Base-by-base conservation (phyloP, 2,113 vertebrate species). In the Gambusia affinis region DNA sequence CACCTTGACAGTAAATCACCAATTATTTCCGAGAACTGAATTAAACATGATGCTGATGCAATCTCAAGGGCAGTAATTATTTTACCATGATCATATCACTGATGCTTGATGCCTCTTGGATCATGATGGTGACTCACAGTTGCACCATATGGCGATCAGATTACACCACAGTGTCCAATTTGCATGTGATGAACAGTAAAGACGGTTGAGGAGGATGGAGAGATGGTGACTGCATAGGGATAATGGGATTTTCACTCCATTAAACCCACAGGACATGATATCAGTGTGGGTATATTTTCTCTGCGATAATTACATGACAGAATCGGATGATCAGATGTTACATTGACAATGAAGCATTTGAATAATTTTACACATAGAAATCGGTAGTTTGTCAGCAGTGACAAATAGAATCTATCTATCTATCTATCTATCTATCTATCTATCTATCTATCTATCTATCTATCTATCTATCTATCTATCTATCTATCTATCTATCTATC, bases 161-260 rank as follows among this genome's bases (percentile, higher is more conserved):
- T 84, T 77, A 57, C 47, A 12, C 70, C 78, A 79, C 8, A 24
- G 57, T 74, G 35, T 27, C 54, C 35, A 12, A 68, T 87, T 82
- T 87, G 67, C 75, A 88, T 85, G 61, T 75, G 4, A 79, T 72
- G 51, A 42, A 28, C 39, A 60, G 67, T 3, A 57, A 66, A 29
- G 33, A 61, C 71, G 63, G 42, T n/a, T 37, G 64, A 39, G 30
- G 71, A 44, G 74, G 67, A 33, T 17, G 51, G 42, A 51, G 72
- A 44, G 44, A 12, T 29, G 57, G 37, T 3, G 39, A 28, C 60
- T 47, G 63, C 19, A 64, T 72, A 60, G 6, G 15, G 42, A 82
- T 84, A 84, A 83, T 83, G 28, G 60, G 63, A 86, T 78, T 82
- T 31, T 70, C 68, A 81, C 72, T 86, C 74, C 42, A 77, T 87